These are phyloP conservation scores for Tupaia tana DNA, from an alignment of 2,113 vertebrate genomes.

Conservation along the genomic window DNA sequence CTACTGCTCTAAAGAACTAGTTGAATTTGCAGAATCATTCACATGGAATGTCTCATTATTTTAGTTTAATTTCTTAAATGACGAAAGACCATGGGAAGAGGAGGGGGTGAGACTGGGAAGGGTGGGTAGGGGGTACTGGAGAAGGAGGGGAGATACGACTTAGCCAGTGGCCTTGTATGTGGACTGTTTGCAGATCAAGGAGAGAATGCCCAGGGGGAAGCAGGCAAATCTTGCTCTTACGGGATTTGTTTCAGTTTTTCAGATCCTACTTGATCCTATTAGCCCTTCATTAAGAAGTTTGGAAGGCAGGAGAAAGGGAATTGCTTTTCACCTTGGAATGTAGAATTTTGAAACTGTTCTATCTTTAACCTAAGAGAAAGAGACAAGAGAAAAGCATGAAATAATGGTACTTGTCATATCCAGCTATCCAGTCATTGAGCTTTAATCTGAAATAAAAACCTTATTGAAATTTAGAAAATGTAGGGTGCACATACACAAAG, in stretches of 20 bases:
- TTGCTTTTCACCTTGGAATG: neutral
- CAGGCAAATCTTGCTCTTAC: slow-evolving; percentile 10
- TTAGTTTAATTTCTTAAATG: slow-evolving; percentile 75
- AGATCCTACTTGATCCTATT: slow-evolving; percentile 53
- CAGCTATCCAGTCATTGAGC: neutral
- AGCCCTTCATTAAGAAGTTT: slow-evolving; percentile 48
- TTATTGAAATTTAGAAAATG: neutral
- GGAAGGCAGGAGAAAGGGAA: neutral
- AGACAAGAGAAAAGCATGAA: neutral
- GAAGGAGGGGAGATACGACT: neutral
- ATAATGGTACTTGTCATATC: neutral
- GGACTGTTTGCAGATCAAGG: slow-evolving; percentile 40
- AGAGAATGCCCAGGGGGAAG: neutral
- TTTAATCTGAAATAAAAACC: neutral
- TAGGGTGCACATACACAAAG: neutral
- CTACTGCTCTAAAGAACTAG: slow-evolving; percentile 76
- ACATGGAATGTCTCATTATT: slow-evolving; percentile 70
- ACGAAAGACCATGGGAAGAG: neutral
- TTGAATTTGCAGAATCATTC: slow-evolving; percentile 53
- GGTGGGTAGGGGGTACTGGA: neutral
- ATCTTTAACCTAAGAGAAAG: neutral
- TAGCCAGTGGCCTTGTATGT: neutral
- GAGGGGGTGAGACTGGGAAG: neutral
- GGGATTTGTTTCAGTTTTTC: slow-evolving; percentile 47
- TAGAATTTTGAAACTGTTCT: neutral